Percentiles rank a stretch among this genome's conserved stretches.
Evolutionary conservation across 2,113 vertebrate species (phyloP).

Genomic region (Rostratula benghalensis): DNA sequence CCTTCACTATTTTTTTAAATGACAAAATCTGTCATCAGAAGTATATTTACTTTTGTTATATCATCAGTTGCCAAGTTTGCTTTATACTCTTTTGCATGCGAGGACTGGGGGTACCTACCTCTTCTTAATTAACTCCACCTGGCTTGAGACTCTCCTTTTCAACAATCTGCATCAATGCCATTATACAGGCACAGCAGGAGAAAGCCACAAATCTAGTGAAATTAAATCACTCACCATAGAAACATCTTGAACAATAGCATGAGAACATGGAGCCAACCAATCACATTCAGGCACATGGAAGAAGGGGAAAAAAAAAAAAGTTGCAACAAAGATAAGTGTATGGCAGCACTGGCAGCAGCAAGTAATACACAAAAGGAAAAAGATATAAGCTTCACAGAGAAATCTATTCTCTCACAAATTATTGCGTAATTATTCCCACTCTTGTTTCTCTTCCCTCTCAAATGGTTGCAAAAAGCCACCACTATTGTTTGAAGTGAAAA

Average conservation of each 20-base stretch:
- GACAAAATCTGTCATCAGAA: conserved; percentile 56
- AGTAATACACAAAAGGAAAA: background rate
- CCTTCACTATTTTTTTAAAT: background rate
- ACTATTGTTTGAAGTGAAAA: background rate
- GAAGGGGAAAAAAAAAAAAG: background rate
- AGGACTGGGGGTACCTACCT: conserved; percentile 13
- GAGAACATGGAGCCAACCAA: conserved; percentile 52
- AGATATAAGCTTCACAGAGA: background rate
- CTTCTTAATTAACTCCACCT: conserved; percentile 72
- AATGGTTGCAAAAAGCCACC: background rate
- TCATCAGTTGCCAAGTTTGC: conserved; percentile 1
- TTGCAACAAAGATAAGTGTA: conserved; percentile 41
- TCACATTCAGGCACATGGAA: conserved; percentile 8
- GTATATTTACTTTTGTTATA: conserved; percentile 34
- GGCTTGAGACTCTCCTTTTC: conserved; percentile 55
- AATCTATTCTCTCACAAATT: background rate
- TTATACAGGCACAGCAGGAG: conserved; percentile 67
- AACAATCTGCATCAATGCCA: conserved; percentile 60
- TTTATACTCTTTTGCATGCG: background rate
- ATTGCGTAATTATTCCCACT: background rate
- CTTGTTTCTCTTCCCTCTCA: background rate
- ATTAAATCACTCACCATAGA: conserved; percentile 74
- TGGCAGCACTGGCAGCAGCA: background rate
- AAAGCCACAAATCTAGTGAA: conserved; percentile 69
- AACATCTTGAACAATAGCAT: conserved; percentile 66